Base-by-base conservation (phyloP, 2,888 invertebrate genomes). In the Orthosia cruda region DNA sequence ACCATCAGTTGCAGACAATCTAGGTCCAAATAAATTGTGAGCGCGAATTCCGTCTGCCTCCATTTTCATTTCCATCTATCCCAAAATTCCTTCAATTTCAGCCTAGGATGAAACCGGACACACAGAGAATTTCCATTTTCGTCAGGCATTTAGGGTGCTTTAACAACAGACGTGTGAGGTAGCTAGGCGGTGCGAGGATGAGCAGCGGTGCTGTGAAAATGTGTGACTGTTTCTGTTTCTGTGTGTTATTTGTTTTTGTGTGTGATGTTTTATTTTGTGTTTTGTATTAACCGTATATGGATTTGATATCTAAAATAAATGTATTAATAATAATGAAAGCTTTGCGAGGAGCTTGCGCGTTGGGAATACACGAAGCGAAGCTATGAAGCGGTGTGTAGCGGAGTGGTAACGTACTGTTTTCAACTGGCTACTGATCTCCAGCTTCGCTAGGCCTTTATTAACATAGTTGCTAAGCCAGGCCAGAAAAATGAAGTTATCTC, bases 1-100 rank as follows among this genome's bases (percentile, higher is more conserved):
- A 58, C 76, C 62, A 81, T 75, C 76, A 71, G 58, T 32, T 63
- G 18, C 66, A 79, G 80, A 73, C 68, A 61, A 72, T 74, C 75
- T 84, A 80, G 74, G 61, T 40, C 61, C 52, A 71, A 74, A 75
- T 67, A 81, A 82, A 80, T 82, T 68, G 58, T 68, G 49, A 52
- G 68, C 3, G 20, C 50, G 32, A 84, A 80, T 80, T 65, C 71
- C 61, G 62, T 20, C 71, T 54, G 61, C 23, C 64, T 59, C 59
- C 58, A 80, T 73, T 77, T 80, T 86, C 87, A 84, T 84, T 86
- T 84, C 84, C 87, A 32, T 70, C 75, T 57, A 72, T 75, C 72
- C 77, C 59, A 70, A 81, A 76, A 81, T 82, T 77, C 55, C 81
- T 74, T 69, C 74, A 74, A 87, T 78, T 85, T 75, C 23, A 7